Percentiles rank a stretch among this genome's conserved stretches.
Evolutionary conservation across 1,140 invertebrate genomes (phyloP).

Genomic region (Bilobella aurantiaca): DNA sequence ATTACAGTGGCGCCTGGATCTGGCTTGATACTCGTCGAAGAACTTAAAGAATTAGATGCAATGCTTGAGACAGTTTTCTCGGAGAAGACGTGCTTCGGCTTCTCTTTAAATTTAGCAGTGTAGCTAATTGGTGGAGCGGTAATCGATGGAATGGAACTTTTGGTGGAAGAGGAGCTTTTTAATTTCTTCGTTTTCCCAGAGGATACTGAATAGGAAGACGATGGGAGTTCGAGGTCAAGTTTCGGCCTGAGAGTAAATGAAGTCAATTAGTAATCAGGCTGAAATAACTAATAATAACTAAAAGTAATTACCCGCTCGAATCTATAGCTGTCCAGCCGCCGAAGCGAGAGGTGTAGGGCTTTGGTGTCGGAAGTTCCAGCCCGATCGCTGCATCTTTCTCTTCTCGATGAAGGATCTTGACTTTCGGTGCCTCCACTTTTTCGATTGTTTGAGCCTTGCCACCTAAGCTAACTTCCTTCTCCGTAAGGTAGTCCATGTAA

Average conservation of each 20-base stretch:
- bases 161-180: constrained; percentile 47
- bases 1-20: constrained; percentile 34
- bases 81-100: constrained; percentile 46
- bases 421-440: background rate
- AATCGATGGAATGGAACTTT: constrained; percentile 37
- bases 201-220: background rate
- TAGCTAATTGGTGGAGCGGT: constrained; percentile 38
- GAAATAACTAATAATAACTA: background rate
- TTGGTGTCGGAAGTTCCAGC: background rate
- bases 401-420: constrained; percentile 24
- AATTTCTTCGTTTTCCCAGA: constrained; percentile 25
- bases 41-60: constrained; percentile 1
- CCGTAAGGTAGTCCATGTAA: constrained; percentile 13
- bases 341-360: constrained; percentile 7
- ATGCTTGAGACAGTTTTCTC: constrained; percentile 38
- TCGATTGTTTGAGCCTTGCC: background rate
- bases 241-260: background rate
- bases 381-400: constrained; percentile 24
- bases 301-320: background rate
- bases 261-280: background rate
- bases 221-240: background rate
- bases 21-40: constrained; percentile 7
- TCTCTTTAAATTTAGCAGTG: constrained; percentile 53
- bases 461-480: constrained; percentile 38
- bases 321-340: constrained; percentile 18